Evolutionary conservation across 2,888 invertebrate genomes (phyloP).

Genomic region (Lycia hirtaria): DNA sequence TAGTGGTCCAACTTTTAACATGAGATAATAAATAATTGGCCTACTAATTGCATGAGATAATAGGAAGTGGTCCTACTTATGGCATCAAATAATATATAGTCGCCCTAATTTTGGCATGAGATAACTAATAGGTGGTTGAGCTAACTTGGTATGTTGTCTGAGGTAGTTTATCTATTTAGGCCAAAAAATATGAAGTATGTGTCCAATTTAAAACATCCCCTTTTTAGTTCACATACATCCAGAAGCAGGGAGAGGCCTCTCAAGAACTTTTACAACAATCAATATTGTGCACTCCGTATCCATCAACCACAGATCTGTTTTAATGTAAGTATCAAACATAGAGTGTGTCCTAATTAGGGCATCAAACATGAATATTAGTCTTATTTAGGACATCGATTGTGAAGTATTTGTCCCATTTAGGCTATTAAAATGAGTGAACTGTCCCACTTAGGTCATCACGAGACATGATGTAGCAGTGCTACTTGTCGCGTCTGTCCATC

Average conservation of each 20-base stretch:
- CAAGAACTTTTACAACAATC: too few species aligned
- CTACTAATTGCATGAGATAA: too few species aligned
- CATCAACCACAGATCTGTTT: too few species aligned
- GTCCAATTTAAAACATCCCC: not conserved
- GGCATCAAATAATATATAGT: too few species aligned
- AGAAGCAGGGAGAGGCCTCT: too few species aligned
- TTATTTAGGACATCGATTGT: not conserved
- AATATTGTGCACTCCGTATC: too few species aligned
- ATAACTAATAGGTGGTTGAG: too few species aligned
- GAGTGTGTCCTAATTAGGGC: not conserved
- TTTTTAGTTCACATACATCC: too few species aligned
- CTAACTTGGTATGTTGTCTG: too few species aligned
- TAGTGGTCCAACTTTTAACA: too few species aligned
- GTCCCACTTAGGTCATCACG: not conserved
- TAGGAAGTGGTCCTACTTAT: too few species aligned
- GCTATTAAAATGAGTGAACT: not conserved
- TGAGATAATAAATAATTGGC: too few species aligned
- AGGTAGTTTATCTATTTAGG: not conserved
- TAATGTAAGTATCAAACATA: not conserved
- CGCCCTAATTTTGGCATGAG: not conserved
- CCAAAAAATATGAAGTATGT: not conserved
- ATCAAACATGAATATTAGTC: not conserved
- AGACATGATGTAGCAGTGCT: not conserved
- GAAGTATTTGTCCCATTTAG: not conserved
- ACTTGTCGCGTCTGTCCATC: conserved; percentile 15